Conservation (phyloP, 92 coral and sea anemone species). For the Bergia sp. region DNA sequence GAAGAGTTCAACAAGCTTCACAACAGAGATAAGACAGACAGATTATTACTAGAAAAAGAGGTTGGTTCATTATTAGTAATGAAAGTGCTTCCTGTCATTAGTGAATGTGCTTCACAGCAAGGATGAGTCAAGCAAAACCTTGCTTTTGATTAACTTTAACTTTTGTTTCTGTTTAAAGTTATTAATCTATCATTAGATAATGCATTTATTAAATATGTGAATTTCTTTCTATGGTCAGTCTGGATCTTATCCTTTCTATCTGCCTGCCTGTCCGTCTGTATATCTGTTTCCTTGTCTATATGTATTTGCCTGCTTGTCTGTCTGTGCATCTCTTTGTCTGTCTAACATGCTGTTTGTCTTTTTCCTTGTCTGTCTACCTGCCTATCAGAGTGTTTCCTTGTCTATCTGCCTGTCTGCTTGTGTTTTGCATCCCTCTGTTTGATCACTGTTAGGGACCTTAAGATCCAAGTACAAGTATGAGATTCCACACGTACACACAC, state of each 20-base stretch:
- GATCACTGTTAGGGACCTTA: too few species aligned
- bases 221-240: neutral
- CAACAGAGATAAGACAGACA: constrained; percentile 89
- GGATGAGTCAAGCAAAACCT: neutral
- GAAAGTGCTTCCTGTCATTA: neutral
- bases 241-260: neutral
- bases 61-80: constrained; percentile 39
- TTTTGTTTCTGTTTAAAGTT: neutral
- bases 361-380: too few species aligned
- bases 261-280: neutral
- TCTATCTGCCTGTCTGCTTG: too few species aligned
- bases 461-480: too few species aligned
- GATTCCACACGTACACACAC: too few species aligned
- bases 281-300: neutral
- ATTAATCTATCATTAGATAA: neutral
- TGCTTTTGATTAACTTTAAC: neutral
- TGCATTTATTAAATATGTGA: neutral
- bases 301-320: neutral
- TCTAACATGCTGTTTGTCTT: too few species aligned
- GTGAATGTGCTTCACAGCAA: neutral
- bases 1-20: constrained; percentile 89
- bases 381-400: too few species aligned
- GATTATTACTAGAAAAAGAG: constrained; percentile 91
- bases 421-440: too few species aligned
- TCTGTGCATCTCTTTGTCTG: neutral